These are phyloP conservation scores for Sceloporus tristichus DNA, from an alignment of 2,113 vertebrate genomes.

Conservation along the genomic window DNA sequence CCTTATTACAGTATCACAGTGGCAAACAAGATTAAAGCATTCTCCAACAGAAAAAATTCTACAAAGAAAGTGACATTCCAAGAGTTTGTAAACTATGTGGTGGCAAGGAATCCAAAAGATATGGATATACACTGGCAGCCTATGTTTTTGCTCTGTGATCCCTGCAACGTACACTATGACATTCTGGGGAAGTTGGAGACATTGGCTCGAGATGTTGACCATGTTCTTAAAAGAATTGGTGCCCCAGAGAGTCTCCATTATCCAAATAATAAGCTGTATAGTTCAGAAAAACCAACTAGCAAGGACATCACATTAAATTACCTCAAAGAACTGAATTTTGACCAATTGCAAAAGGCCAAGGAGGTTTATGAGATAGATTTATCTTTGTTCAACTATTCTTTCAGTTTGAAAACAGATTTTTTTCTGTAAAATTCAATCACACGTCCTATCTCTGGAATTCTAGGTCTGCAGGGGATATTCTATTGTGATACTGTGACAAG, in stretches of 20 bases:
- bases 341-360: conserved; percentile 62
- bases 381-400: conserved; percentile 68
- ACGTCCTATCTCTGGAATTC: neutral
- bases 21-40: conserved; percentile 58
- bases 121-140: conserved; percentile 75
- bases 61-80: conserved; percentile 65
- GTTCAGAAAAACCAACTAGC: conserved; percentile 67
- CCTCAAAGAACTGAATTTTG: conserved; percentile 55
- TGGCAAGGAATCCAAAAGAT: neutral
- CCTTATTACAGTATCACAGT: conserved; percentile 50
- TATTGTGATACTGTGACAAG: too few relatives aligned
- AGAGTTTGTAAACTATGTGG: conserved; percentile 67
- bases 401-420: conserved; percentile 44
- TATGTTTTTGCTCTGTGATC: conserved; percentile 71
- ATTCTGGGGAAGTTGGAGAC: conserved; percentile 71
- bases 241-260: conserved; percentile 58
- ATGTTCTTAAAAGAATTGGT: conserved; percentile 61
- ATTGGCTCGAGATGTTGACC: conserved; percentile 61
- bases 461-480: too few relatives aligned
- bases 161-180: conserved; percentile 71
- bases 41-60: conserved; percentile 46
- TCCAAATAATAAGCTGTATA: conserved; percentile 57
- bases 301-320: conserved; percentile 62
- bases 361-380: conserved; percentile 69
- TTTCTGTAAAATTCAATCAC: conserved; percentile 26